Conservation (phyloP, 2,888 invertebrate species). For the Rhamphomyia laevipes region DNA sequence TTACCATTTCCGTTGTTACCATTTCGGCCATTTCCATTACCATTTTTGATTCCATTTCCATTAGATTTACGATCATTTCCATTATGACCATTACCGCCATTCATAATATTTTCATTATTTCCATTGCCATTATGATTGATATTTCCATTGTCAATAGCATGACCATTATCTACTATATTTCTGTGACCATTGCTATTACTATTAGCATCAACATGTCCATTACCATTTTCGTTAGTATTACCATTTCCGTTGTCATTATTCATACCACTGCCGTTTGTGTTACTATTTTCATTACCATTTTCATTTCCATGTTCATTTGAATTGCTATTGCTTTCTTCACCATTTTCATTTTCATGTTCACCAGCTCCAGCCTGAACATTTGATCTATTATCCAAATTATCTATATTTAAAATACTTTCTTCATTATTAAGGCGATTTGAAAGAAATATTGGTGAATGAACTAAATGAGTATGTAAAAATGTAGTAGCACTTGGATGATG, state of each 20-base stretch:
- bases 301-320: conserved; percentile 13
- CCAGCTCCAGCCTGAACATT: no score
- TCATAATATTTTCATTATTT: conserved; percentile 2
- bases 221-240: conserved; percentile 19
- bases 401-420: neutral
- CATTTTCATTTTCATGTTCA: neutral
- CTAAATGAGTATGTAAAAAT: conserved; percentile 30
- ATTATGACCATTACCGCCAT: conserved; percentile 2
- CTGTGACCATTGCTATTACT: conserved; percentile 5
- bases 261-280: conserved; percentile 14
- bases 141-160: conserved; percentile 6
- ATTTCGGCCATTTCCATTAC: conserved; percentile 12
- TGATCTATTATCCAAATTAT: no score
- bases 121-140: conserved; percentile 1
- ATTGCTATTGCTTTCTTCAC: neutral
- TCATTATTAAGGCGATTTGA: conserved; percentile 8
- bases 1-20: conserved; percentile 12
- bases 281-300: conserved; percentile 8
- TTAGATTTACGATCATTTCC: conserved; percentile 8
- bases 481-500: conserved; percentile 28
- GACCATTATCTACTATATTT: neutral
- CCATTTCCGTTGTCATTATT: neutral
- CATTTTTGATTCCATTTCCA: conserved; percentile 14
- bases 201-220: conserved; percentile 9
- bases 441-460: conserved; percentile 28